These are phyloP conservation scores for Agrotis exclamationis DNA, from an alignment of 2,888 invertebrate species.

Conservation along the genomic window DNA sequence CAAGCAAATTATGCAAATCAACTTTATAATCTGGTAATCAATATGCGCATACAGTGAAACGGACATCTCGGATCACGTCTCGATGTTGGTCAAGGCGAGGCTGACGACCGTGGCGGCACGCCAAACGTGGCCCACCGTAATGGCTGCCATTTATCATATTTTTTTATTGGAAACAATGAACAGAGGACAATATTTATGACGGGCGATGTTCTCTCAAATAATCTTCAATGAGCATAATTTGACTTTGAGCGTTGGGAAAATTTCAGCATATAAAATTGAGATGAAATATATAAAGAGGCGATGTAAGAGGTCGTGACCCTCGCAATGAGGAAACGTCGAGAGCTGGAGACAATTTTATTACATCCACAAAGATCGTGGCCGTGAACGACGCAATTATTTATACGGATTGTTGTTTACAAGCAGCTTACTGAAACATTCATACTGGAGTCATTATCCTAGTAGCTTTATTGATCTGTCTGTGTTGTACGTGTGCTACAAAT, in stretches of 20 bases:
- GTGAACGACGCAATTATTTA: conserved; percentile 60
- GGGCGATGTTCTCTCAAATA: conserved; percentile 62
- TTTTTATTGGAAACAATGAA: conserved; percentile 81
- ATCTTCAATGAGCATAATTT: conserved; percentile 65
- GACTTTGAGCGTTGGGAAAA: conserved; percentile 56
- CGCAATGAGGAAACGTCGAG: conserved; percentile 62
- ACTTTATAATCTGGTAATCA: conserved; percentile 76
- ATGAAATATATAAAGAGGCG: conserved; percentile 58
- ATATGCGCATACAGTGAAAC: conserved; percentile 77
- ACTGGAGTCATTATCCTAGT: conserved; percentile 31
- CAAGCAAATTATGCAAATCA: conserved; percentile 71
- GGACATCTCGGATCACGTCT: conserved; percentile 79
- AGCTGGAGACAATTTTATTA: conserved; percentile 63
- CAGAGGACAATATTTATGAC: conserved; percentile 68
- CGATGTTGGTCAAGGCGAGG: conserved; percentile 89
- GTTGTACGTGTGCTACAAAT: conserved; percentile 15
- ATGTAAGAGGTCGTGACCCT: conserved; percentile 65
- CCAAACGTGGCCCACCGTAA: conserved; percentile 81
- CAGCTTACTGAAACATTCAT: conserved; percentile 42
- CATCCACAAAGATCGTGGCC: conserved; percentile 59
- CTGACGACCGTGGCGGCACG: conserved; percentile 86
- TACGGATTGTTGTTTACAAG: conserved; percentile 51
- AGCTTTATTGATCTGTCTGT: conserved; percentile 38
- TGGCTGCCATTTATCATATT: conserved; percentile 82
- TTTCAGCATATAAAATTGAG: conserved; percentile 59